Percentiles rank a stretch among this genome's conserved stretches.
These are phyloP conservation scores for Athalia cordata DNA, from an alignment of 2,888 invertebrate genomes.

Conservation along the genomic window DNA sequence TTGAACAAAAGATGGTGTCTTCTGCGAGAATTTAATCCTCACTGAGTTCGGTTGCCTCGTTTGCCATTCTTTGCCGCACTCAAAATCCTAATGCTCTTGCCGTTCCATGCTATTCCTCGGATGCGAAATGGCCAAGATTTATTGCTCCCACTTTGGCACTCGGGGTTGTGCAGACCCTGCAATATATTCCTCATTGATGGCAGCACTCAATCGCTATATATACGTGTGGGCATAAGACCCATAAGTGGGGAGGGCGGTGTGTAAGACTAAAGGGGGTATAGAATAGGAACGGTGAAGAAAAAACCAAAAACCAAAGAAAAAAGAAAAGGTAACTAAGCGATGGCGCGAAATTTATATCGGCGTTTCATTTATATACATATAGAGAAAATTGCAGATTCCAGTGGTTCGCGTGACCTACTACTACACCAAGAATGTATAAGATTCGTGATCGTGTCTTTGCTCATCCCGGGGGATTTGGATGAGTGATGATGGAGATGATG, in stretches of 20 bases:
- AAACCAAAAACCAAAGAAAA: neutral
- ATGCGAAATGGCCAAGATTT: conserved; percentile 13
- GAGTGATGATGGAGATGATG: conserved; percentile 27
- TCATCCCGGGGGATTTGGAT: conserved; percentile 23
- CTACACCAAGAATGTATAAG: neutral
- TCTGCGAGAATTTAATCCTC: too few relatives aligned
- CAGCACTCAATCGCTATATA: conserved; percentile 29
- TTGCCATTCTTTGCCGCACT: too few relatives aligned
- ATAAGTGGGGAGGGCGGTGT: neutral
- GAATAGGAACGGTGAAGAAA: too few relatives aligned
- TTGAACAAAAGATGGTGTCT: too few relatives aligned
- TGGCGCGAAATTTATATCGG: conserved; percentile 8
- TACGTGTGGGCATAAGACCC: conserved; percentile 1
- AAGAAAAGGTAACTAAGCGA: conserved; percentile 23
- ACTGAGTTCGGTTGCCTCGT: too few relatives aligned
- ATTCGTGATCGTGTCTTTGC: neutral
- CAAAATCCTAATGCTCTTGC: neutral
- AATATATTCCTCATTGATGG: conserved; percentile 32
- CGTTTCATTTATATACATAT: conserved; percentile 15
- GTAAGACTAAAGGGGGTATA: too few relatives aligned
- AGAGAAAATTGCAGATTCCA: conserved; percentile 9
- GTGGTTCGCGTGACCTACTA: conserved; percentile 11
- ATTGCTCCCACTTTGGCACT: conserved; percentile 17
- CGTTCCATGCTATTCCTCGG: neutral
- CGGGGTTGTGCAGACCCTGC: conserved; percentile 12